phyloP scores from a whole-genome alignment of 1,140 invertebrate species.

The Maconellicoccus hirsutus region DNA sequence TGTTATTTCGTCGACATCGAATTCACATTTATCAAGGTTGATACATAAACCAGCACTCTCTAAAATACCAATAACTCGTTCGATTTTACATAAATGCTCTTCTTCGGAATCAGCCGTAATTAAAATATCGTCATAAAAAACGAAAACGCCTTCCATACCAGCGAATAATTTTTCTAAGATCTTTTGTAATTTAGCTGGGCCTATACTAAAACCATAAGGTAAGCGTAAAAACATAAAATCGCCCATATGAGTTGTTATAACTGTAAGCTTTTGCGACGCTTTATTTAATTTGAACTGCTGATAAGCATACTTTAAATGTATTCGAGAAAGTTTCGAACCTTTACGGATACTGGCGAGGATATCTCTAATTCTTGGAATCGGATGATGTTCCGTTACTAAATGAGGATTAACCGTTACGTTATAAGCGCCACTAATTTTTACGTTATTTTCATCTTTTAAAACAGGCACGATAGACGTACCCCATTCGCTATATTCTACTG shows the following conservation, averaged over 20 bases:
- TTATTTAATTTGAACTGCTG: slow-evolving; percentile 30
- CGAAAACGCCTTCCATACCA: slow-evolving; percentile 29
- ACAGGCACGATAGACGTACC: slow-evolving; percentile 37
- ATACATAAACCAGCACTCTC: slow-evolving; percentile 25
- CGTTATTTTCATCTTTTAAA: slow-evolving; percentile 34
- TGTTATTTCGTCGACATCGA: slow-evolving; percentile 19
- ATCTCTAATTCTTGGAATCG: slow-evolving; percentile 25
- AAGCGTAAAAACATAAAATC: slow-evolving; percentile 34
- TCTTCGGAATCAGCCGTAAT: slow-evolving; percentile 26
- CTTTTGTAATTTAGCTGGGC: slow-evolving; percentile 37
- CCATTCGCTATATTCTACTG: slow-evolving; percentile 34
- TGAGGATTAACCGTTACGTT: slow-evolving; percentile 30
- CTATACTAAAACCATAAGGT: slow-evolving; percentile 33
- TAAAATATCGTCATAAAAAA: slow-evolving; percentile 32
- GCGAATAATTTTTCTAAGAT: slow-evolving; percentile 36
- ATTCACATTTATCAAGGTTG: slow-evolving; percentile 25
- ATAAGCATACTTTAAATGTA: slow-evolving; percentile 27
- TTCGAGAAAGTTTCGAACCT: slow-evolving; percentile 28
- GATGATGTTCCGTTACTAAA: slow-evolving; percentile 22
- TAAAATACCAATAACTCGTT: not conserved
- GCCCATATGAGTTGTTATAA: slow-evolving; percentile 32
- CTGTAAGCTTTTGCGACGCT: slow-evolving; percentile 31
- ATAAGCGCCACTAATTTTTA: slow-evolving; percentile 36
- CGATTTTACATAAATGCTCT: not conserved
- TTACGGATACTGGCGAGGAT: slow-evolving; percentile 24